Percentiles rank a stretch among this genome's conserved stretches.
These are phyloP conservation scores for Kryptolebias ocellatus DNA, from an alignment of 2,797 vertebrate genomes.

Conservation along the genomic window DNA sequence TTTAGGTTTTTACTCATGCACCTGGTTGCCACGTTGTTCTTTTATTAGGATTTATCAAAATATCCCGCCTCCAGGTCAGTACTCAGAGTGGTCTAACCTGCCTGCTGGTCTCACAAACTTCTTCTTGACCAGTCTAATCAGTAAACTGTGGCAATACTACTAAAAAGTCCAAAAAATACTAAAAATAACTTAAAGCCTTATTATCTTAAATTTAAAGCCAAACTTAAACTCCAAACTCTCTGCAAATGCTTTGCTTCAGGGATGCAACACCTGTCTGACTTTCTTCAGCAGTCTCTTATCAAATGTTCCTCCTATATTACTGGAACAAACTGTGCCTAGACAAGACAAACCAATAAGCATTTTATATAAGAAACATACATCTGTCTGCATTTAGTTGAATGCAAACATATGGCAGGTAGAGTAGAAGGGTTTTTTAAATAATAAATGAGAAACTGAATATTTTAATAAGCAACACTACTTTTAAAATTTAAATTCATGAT, in stretches of 20 bases:
- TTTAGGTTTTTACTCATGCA: no score
- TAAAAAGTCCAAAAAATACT: no score
- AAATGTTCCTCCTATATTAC: conserved; percentile 67
- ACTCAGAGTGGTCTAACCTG: no score
- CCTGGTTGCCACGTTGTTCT: no score
- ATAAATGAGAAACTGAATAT: not conserved
- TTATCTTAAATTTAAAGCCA: conserved; percentile 37
- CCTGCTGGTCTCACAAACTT: no score
- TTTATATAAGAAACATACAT: conserved; percentile 61
- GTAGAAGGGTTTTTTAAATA: not conserved
- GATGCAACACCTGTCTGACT: conserved; percentile 62
- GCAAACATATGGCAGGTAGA: not conserved
- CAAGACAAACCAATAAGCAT: conserved; percentile 74
- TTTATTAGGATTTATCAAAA: no score
- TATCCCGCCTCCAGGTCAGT: no score
- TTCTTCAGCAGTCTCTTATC: conserved; percentile 45
- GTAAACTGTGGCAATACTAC: no score
- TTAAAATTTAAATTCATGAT: not conserved
- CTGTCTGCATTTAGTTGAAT: conserved; percentile 56
- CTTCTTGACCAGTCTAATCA: no score
- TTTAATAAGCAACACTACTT: not conserved
- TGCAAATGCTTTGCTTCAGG: conserved; percentile 23
- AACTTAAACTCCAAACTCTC: conserved; percentile 34
- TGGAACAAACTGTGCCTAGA: conserved; percentile 76
- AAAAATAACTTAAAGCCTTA: not conserved